Percentiles rank a stretch among this genome's conserved stretches.
phyloP scores from a whole-genome alignment of 2,888 invertebrate species.

The Rotaria magnacalcarata region DNA sequence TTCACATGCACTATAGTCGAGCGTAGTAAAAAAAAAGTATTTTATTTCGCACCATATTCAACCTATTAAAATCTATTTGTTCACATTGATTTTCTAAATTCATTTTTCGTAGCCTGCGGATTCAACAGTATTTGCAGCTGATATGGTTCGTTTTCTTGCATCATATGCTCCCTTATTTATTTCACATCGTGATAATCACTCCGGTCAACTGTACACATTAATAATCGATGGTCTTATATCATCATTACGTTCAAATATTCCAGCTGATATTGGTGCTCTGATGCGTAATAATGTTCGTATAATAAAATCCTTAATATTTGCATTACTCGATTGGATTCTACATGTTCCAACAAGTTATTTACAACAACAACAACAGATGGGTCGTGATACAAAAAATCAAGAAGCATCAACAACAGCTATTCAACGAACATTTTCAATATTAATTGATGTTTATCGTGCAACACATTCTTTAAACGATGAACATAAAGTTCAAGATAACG shows the following conservation, averaged over 20 bases:
- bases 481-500: neutral
- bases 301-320: slow-evolving; percentile 31
- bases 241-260: neutral
- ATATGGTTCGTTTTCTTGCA: slow-evolving; percentile 34
- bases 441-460: slow-evolving; percentile 9
- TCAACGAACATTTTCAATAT: neutral
- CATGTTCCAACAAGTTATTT: slow-evolving; percentile 19
- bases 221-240: slow-evolving; percentile 15
- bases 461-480: neutral
- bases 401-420: neutral
- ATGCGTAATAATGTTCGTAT: slow-evolving; percentile 36
- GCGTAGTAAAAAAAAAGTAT: no score
- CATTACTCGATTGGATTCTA: slow-evolving; percentile 34
- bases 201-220: neutral
- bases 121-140: slow-evolving; percentile 31
- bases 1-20: no score
- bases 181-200: neutral
- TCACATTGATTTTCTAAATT: no score
- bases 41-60: no score
- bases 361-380: neutral
- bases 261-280: slow-evolving; percentile 14
- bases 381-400: neutral
- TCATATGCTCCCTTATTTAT: slow-evolving; percentile 28
- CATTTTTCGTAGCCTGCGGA: neutral
- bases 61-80: no score